These are phyloP conservation scores for Manis javanica DNA, from an alignment of 2,797 vertebrate species.

Conservation along the genomic window DNA sequence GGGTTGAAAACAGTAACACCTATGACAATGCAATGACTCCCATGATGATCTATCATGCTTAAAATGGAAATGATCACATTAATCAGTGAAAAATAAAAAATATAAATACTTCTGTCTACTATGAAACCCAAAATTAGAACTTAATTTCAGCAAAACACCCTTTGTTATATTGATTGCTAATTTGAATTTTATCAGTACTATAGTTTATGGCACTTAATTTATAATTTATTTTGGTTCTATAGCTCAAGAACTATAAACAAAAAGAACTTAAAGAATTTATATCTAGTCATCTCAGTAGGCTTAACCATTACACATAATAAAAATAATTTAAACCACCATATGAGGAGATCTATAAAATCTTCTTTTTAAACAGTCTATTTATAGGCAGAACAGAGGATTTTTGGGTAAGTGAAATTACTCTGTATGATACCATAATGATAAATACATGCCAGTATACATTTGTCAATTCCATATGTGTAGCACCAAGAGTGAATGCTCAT, in stretches of 20 bases:
- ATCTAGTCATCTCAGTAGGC: neutral
- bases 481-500: neutral
- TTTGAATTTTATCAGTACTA: neutral
- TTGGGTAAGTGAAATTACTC: neutral
- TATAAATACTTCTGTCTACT: neutral
- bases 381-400: neutral
- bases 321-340: neutral
- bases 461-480: neutral
- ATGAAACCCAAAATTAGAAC: neutral
- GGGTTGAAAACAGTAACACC: neutral
- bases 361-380: neutral
- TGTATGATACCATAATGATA: neutral
- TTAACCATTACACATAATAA: neutral
- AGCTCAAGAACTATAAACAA: neutral
- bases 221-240: neutral
- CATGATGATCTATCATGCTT: neutral
- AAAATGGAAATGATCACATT: slow-evolving; percentile 30
- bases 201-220: neutral
- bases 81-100: slow-evolving; percentile 34
- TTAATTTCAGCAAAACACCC: slow-evolving; percentile 30
- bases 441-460: neutral
- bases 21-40: neutral
- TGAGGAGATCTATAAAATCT: neutral
- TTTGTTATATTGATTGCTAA: neutral
- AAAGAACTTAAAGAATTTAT: neutral